Base-by-base conservation (phyloP, 2,797 vertebrate genomes). In the Tragelaphus oryx region DNA sequence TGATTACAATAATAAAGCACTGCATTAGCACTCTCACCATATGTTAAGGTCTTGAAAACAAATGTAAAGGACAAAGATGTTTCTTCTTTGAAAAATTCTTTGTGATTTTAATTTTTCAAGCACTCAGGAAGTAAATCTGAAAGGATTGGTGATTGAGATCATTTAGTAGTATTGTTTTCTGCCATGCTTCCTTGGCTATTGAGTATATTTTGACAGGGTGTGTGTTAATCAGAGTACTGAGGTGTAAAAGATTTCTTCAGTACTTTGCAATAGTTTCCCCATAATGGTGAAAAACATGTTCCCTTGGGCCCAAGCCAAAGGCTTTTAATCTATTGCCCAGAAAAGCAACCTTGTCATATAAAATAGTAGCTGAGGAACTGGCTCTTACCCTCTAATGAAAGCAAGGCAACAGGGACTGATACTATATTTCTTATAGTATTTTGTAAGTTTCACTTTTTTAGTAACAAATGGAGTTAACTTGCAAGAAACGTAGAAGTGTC, bases 71-170 rank as follows among this genome's bases (percentile, higher is more conserved):
- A 89, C 30, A 59, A 96, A 93, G 90, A 96, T 74, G 71, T 55
- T 95, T 89, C 55, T 89, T 82, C 71, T 92, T 93, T 86, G 78
- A 95, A 93, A 97, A 88, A 68, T 68, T 83, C 90, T 96, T 89
- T 88, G 90, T 93, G 88, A 74, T 97, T 94, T 96, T 91, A 96
- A 84, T 94, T 96, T 97, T 96, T 94, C 83, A 91, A 71, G 90
- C 85, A 79, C 59, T 91, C 91, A 96, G 87, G 83, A 95, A 94
- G 59, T 93, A 44, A 14, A 81, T 60, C 76, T 95, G 91, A 97
- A 97, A 96, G 93, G 17, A 37, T 13, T 91, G 94, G 75, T 96
- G 95, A 97, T 96, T 86, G 88, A 60, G 88, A 95, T 96, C 78
- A 95, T 96, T 96, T 94, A 30, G 65, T 83, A 6, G 90, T 86